A percentile compares a stretch with the other conserved stretches of the same genome.
These are phyloP conservation scores for Spondyliosoma cantharus DNA, from an alignment of 2,797 vertebrate genomes.

Conservation along the genomic window DNA sequence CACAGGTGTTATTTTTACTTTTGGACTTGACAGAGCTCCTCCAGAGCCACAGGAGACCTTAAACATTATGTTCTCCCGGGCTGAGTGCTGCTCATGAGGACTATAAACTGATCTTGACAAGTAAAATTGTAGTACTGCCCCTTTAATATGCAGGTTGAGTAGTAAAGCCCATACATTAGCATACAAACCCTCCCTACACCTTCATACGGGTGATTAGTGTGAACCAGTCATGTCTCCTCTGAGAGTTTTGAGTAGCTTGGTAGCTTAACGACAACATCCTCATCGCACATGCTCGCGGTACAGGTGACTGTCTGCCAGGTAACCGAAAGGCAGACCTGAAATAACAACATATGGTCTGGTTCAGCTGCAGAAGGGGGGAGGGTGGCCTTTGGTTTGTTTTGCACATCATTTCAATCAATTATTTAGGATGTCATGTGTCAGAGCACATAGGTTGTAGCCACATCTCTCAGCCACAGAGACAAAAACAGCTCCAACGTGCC, in stretches of 20 bases:
- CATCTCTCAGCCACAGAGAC: constrained; percentile 23
- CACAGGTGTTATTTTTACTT: not conserved
- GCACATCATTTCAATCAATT: constrained; percentile 78
- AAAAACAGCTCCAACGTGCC: not conserved
- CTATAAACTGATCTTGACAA: not conserved
- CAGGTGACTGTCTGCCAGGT: constrained; percentile 11
- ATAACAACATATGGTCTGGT: constrained; percentile 16
- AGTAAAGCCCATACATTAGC: not conserved
- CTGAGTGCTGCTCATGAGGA: not conserved
- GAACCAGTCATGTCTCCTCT: not conserved
- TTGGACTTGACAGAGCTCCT: not conserved
- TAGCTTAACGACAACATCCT: not conserved
- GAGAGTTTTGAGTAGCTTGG: not conserved
- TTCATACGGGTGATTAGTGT: not conserved
- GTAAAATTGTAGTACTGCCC: not conserved
- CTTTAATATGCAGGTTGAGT: constrained; percentile 26
- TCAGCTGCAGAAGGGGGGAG: constrained; percentile 40
- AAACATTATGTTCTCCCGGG: not conserved
- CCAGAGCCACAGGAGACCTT: not conserved
- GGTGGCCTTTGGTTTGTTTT: constrained; percentile 70
- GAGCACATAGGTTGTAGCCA: constrained; percentile 54
- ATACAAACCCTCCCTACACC: not conserved
- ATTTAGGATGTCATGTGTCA: constrained; percentile 80
- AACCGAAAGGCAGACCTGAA: not conserved
- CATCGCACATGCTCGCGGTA: not conserved